phyloP scores from a whole-genome alignment of 1,140 invertebrate species.

The Euura lappo region DNA sequence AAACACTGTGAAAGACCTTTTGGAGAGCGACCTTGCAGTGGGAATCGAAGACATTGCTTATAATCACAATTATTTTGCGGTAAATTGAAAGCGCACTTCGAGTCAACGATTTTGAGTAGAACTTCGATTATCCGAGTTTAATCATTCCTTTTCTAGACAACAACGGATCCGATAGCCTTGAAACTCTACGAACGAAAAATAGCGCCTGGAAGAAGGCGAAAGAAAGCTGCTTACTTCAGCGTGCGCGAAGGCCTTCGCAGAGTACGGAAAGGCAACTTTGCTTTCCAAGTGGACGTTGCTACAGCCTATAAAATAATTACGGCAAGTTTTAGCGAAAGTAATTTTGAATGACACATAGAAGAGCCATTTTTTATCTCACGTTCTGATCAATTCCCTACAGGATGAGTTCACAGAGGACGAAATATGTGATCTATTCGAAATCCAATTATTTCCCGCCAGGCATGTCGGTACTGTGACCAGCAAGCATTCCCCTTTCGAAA shows the following conservation, averaged over 20 bases:
- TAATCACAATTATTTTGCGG: conserved; percentile 34
- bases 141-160: conserved; percentile 52
- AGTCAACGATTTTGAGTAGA: not conserved
- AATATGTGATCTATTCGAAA: conserved; percentile 67
- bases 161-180: conserved; percentile 63
- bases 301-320: conserved; percentile 68
- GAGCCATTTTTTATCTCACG: not conserved
- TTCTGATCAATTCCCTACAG: conserved; percentile 25
- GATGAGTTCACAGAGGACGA: conserved; percentile 65
- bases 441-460: conserved; percentile 63
- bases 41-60: conserved; percentile 40
- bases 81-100: conserved; percentile 4
- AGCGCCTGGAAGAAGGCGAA: conserved; percentile 31
- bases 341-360: no score
- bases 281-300: conserved; percentile 68
- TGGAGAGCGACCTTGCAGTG: conserved; percentile 36
- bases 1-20: conserved; percentile 36
- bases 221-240: conserved; percentile 30
- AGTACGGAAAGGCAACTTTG: conserved; percentile 60
- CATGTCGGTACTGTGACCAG: conserved; percentile 61
- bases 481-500: conserved; percentile 68
- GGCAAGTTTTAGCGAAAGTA: conserved; percentile 23
- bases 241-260: conserved; percentile 54
- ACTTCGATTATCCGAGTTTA: not conserved
- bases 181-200: conserved; percentile 63